Evolutionary conservation across 2,797 vertebrate genomes (phyloP).

Genomic region (Hydrocynus forskahlii): DNA sequence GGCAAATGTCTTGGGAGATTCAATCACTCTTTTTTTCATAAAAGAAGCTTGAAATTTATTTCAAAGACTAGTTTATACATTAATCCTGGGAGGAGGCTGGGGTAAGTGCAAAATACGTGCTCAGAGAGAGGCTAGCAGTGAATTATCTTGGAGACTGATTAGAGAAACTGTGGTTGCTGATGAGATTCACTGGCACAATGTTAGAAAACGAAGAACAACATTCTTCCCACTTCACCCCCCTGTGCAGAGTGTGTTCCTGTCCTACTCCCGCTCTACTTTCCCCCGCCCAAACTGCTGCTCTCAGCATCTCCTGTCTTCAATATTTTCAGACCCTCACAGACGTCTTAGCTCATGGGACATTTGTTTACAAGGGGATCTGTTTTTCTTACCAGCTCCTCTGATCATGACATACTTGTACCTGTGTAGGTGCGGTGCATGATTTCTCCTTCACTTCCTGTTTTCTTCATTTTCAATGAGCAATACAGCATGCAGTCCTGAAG

Average conservation of each 20-base stretch:
- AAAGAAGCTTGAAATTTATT: slow-evolving; percentile 53
- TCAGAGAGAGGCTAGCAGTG: slow-evolving; percentile 53
- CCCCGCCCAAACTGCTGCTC: slow-evolving; percentile 14
- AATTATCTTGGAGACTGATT: slow-evolving; percentile 74
- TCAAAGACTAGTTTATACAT: slow-evolving; percentile 55
- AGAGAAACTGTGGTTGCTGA: slow-evolving; percentile 69
- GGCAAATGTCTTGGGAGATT: slow-evolving; percentile 47
- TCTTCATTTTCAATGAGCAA: too few relatives aligned
- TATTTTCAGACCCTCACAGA: too few relatives aligned
- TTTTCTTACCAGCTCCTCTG: too few relatives aligned
- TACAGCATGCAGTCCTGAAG: too few relatives aligned
- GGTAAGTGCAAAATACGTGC: slow-evolving; percentile 57
- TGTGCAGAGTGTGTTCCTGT: slow-evolving; percentile 63
- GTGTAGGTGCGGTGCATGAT: too few relatives aligned
- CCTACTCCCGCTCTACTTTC: slow-evolving; percentile 40
- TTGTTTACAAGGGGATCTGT: too few relatives aligned
- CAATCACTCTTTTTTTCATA: slow-evolving; percentile 53
- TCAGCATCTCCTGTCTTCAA: not conserved
- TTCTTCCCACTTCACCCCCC: slow-evolving; percentile 53
- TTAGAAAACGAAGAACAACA: slow-evolving; percentile 65
- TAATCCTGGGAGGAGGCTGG: slow-evolving; percentile 56
- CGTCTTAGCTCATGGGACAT: too few relatives aligned
- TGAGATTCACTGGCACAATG: slow-evolving; percentile 75
- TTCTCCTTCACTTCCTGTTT: too few relatives aligned
- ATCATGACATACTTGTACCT: too few relatives aligned